phyloP scores from a whole-genome alignment of 2,888 invertebrate genomes.

The Nomada ruficornis region DNA sequence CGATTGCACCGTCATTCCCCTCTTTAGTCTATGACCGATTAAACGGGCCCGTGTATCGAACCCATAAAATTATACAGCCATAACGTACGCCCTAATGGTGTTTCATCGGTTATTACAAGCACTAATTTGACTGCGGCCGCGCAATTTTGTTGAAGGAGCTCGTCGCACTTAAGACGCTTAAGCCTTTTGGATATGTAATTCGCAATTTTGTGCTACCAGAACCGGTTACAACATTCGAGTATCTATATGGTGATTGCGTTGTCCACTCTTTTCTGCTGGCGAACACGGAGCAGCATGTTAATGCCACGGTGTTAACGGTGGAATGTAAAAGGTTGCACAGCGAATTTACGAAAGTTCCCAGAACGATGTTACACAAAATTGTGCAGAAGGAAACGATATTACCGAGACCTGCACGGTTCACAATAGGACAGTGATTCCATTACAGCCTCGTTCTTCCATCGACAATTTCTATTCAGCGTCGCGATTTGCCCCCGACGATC shows the following conservation, averaged over 20 bases:
- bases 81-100: conserved; percentile 37
- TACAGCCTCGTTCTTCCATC: conserved; percentile 38
- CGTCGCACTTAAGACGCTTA: conserved; percentile 6
- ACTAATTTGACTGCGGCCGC: conserved; percentile 50
- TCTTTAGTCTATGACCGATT: conserved; percentile 53
- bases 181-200: conserved; percentile 10
- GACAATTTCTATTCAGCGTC: conserved; percentile 38
- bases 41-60: conserved; percentile 51
- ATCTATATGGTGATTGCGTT: neutral
- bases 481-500: conserved; percentile 66
- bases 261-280: neutral
- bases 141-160: conserved; percentile 38
- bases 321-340: neutral
- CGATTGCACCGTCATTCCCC: conserved; percentile 20
- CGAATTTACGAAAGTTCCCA: conserved; percentile 26
- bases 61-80: conserved; percentile 47
- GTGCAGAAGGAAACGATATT: neutral
- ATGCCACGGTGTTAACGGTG: neutral
- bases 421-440: conserved; percentile 48
- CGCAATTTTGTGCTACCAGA: conserved; percentile 1
- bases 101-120: conserved; percentile 53
- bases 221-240: neutral
- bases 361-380: neutral
- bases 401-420: conserved; percentile 6
- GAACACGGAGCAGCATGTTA: neutral